Percentiles rank a stretch among this genome's conserved stretches.
Evolutionary conservation across 1,140 invertebrate species (phyloP).

Genomic region (Sarcophaga bullata): DNA sequence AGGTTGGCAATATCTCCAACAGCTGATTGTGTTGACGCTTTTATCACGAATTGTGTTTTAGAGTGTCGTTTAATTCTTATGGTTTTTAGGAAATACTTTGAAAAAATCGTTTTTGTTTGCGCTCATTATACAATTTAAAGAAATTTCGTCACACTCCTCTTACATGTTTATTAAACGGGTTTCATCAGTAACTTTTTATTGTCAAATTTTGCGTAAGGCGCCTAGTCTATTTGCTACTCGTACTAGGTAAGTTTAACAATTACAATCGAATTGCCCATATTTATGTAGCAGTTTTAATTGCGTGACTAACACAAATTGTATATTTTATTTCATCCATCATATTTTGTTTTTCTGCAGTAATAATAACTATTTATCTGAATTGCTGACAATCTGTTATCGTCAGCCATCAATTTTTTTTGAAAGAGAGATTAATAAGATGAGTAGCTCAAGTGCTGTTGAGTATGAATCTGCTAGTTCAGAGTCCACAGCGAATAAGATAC

Average conservation of each 20-base stretch:
- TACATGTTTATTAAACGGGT: not conserved
- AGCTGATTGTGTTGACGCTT: not conserved
- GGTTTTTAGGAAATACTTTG: not conserved
- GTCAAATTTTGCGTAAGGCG: not conserved
- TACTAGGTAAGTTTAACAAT: not conserved
- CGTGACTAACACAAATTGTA: not conserved
- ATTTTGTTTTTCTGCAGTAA: not conserved
- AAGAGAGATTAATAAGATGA: not conserved
- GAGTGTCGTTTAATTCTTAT: too few relatives aligned
- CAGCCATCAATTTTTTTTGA: not conserved
- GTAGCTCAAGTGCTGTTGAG: not conserved
- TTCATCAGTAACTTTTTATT: slow-evolving; percentile 4
- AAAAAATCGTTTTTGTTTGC: not conserved
- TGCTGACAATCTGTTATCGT: not conserved
- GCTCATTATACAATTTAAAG: not conserved
- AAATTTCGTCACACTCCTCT: not conserved
- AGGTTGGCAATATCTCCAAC: not conserved
- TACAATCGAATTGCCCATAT: not conserved
- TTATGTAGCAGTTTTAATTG: not conserved
- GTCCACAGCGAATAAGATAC: not conserved
- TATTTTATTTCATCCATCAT: too few relatives aligned
- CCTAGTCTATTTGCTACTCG: not conserved
- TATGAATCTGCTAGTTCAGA: not conserved
- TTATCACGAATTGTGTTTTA: too few relatives aligned
- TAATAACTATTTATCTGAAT: not conserved